A percentile compares a stretch with the other conserved stretches of the same genome.
phyloP scores from a whole-genome alignment of 2,888 invertebrate genomes.

The Idaea straminata region DNA sequence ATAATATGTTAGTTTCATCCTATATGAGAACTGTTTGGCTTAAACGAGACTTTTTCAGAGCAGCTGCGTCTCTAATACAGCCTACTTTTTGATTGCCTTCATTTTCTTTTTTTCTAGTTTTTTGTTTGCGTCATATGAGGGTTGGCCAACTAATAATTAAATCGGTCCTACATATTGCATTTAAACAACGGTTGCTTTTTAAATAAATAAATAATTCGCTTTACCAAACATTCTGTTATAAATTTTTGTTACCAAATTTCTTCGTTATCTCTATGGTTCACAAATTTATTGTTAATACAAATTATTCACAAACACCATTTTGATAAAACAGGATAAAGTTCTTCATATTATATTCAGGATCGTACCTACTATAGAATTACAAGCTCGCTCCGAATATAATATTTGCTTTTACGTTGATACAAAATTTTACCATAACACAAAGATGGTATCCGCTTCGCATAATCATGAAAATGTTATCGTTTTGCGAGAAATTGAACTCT shows the following conservation, averaged over 20 bases:
- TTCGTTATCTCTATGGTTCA: slow-evolving; percentile 7
- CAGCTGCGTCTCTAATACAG: too few relatives aligned
- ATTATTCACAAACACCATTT: slow-evolving; percentile 16
- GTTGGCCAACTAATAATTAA: too few relatives aligned
- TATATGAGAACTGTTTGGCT: too few relatives aligned
- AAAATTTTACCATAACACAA: slow-evolving; percentile 37
- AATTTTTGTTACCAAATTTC: slow-evolving; percentile 14
- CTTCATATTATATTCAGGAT: neutral
- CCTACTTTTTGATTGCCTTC: too few relatives aligned
- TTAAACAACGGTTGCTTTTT: too few relatives aligned
- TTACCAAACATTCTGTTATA: slow-evolving; percentile 9
- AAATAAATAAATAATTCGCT: too few relatives aligned
- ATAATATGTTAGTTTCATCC: too few relatives aligned
- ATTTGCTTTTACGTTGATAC: slow-evolving; percentile 21
- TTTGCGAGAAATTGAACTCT: slow-evolving; percentile 56
- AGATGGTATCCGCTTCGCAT: slow-evolving; percentile 49
- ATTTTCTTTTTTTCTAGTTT: too few relatives aligned
- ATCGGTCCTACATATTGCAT: too few relatives aligned
- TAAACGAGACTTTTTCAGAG: too few relatives aligned
- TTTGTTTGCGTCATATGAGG: too few relatives aligned
- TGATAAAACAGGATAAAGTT: slow-evolving; percentile 11
- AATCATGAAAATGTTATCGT: slow-evolving; percentile 61
- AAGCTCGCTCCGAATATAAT: slow-evolving; percentile 3
- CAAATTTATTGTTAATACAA: slow-evolving; percentile 1
- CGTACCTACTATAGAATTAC: neutral